Conservation (phyloP, 2,113 vertebrate genomes). For the Apeltes quadracus region DNA sequence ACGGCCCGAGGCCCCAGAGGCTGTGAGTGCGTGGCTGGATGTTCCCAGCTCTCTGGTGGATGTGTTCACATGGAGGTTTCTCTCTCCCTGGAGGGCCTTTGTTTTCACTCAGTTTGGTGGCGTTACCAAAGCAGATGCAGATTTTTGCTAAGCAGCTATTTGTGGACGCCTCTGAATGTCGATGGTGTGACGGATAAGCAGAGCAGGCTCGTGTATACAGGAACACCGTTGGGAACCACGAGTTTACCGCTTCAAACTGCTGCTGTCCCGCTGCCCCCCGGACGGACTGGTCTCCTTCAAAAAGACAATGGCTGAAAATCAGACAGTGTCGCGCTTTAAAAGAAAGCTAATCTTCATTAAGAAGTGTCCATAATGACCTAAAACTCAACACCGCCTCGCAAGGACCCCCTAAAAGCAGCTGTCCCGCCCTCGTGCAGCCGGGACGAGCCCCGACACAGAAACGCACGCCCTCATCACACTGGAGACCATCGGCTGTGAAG, state of each 20-base stretch:
- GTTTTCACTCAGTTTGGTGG: conserved; percentile 5
- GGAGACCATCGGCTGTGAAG: not conserved
- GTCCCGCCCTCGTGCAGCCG: conserved; percentile 33
- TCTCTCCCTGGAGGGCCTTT: not conserved
- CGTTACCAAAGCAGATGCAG: conserved; percentile 20
- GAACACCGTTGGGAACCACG: conserved; percentile 32
- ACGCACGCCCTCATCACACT: conserved; percentile 41
- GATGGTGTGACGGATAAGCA: conserved; percentile 29
- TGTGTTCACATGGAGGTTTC: not conserved
- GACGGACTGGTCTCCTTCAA: conserved; percentile 4
- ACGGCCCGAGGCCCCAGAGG: not conserved
- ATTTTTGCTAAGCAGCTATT: conserved; percentile 37
- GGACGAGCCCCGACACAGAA: conserved; percentile 41
- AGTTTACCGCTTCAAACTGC: not conserved
- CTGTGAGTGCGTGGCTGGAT: not conserved
- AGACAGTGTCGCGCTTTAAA: not conserved
- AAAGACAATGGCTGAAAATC: conserved; percentile 14
- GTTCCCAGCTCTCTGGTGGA: not conserved
- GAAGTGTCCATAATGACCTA: conserved; percentile 43
- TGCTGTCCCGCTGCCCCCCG: not conserved
- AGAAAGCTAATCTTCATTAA: conserved; percentile 19
- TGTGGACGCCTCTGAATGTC: conserved; percentile 39
- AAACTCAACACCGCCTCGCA: conserved; percentile 7
- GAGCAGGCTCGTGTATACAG: not conserved
- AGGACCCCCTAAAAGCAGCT: conserved; percentile 53